Evolutionary conservation across 64 coral and sea anemone genomes (phyloP).

Genomic region (Pocillopora verrucosa): DNA sequence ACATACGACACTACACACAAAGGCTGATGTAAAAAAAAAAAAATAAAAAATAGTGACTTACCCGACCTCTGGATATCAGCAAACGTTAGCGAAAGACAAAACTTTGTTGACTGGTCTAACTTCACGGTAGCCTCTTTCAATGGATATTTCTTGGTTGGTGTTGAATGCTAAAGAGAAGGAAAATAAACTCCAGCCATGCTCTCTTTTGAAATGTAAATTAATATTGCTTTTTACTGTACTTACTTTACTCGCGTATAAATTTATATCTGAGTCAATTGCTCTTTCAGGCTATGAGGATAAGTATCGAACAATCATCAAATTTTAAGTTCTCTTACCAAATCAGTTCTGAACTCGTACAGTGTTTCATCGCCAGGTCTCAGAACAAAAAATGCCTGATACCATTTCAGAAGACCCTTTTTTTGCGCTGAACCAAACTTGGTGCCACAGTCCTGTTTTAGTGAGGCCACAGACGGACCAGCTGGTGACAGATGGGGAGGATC

Average conservation of each 20-base stretch:
- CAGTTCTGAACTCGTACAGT: slow-evolving; percentile 88
- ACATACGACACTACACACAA: no score
- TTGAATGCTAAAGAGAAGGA: slow-evolving; percentile 60
- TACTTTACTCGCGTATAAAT: no score
- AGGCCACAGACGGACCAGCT: slow-evolving; percentile 76
- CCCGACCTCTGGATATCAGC: slow-evolving; percentile 82
- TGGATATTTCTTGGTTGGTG: slow-evolving; percentile 70
- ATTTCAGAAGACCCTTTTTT: slow-evolving; percentile 56
- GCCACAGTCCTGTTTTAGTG: slow-evolving; percentile 76
- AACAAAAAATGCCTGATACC: slow-evolving; percentile 45
- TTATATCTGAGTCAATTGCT: no score
- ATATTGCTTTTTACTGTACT: no score
- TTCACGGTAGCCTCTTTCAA: slow-evolving; percentile 71
- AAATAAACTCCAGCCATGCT: neutral
- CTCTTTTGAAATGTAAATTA: neutral
- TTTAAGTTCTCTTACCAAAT: slow-evolving; percentile 46
- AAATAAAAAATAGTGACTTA: slow-evolving; percentile 23
- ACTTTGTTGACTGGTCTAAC: slow-evolving; percentile 52
- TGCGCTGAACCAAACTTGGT: slow-evolving; percentile 60
- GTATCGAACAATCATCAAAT: no score
- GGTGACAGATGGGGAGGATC: slow-evolving; percentile 66
- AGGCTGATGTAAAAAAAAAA: neutral
- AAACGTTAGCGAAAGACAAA: slow-evolving; percentile 57
- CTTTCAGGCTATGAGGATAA: no score
- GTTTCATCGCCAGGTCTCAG: slow-evolving; percentile 73